These are phyloP conservation scores for Akabosia matsudoensis DNA, from an alignment of 1,140 invertebrate species.

Conservation along the genomic window DNA sequence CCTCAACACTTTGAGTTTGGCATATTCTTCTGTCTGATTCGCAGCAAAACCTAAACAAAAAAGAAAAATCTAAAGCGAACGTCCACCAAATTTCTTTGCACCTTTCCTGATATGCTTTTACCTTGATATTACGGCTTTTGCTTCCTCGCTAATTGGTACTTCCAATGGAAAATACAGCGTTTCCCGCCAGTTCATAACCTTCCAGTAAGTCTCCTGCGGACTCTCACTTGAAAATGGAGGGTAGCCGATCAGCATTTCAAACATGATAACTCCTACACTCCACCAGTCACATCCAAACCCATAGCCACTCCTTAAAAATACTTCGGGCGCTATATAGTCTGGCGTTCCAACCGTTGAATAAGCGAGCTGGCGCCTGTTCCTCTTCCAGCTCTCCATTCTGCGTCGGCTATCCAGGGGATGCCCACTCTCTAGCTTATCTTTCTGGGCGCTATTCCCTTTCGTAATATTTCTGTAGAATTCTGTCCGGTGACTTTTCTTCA, in stretches of 20 bases:
- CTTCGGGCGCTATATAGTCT: constrained; percentile 98
- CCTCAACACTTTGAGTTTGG: constrained; percentile 80
- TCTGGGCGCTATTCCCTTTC: too few species aligned
- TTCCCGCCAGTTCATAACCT: constrained; percentile 99
- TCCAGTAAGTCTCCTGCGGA: constrained; percentile 98
- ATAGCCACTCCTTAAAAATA: constrained; percentile 96
- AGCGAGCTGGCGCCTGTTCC: constrained; percentile 86
- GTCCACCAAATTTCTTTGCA: background rate
- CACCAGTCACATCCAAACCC: constrained; percentile 97
- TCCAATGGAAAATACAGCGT: constrained; percentile 97
- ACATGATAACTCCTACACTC: constrained; percentile 99
- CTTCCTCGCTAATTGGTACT: constrained; percentile 95
- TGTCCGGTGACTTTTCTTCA: constrained; percentile 98
- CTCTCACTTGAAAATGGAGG: constrained; percentile 99
- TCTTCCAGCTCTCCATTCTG: constrained; percentile 96
- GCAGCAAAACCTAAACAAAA: constrained; percentile 73
- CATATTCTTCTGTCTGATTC: constrained; percentile 89
- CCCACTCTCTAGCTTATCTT: constrained; percentile 49
- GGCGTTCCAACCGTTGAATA: constrained; percentile 98
- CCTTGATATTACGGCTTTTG: constrained; percentile 75
- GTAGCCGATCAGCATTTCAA: constrained; percentile 99
- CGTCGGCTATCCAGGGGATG: constrained; percentile 94
- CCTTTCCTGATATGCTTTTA: background rate
- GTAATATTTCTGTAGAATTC: constrained; percentile 99
- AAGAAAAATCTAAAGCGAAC: background rate